Evolutionary conservation across 64 coral and sea anemone genomes (phyloP), one percentile per base, ranked within the genome.

Genomic region (Stichodactyla mertensii): DNA sequence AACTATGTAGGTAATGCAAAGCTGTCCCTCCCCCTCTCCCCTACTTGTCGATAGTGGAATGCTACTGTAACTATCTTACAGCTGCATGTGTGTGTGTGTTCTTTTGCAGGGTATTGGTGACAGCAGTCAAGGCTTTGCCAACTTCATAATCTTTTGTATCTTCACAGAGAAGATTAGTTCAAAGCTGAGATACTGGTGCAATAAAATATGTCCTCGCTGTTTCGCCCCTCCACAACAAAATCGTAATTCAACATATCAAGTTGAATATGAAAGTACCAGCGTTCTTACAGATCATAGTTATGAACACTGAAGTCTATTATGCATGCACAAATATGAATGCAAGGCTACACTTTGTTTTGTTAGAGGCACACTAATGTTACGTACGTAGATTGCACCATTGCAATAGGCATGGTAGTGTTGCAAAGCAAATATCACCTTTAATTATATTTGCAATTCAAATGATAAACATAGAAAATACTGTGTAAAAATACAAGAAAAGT

Each of bases 61-160:
- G 77, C 3, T 12, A 79, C n/a, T 12, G 58, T 61, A 16, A 79
- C 22, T 5, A 23, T 79, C 16, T 19, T 36, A 4, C 13, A 5
- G 9, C 16, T 79, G 16, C 64, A 70, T 19, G 77, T 36, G 22
- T 19, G 77, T 36, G 22, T 52, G 22, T 36, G 9, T 79, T 52
- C 15, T 51, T 5, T 87, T 82, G 51, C 84, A 94, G 92, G 84
- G 89, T 57, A 85, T 94, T 79, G 92, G 92, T 20, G 92, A 94
- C 85, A 90, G 70, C 55, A 83, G 59, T 18, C 92, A 94, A 85
- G 92, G 92, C 26, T 90, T 94, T 64, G 60, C 89, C 70, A 94
- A 94, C 64, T 94, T 94, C 88, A 77, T 94, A 13, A 80, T 94
- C 8, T 94, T 87, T 77, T 94, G 92, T 71, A n/a, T 91, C 28